Evolutionary conservation across 2,113 vertebrate species (phyloP).

Genomic region (Promerops cafer): DNA sequence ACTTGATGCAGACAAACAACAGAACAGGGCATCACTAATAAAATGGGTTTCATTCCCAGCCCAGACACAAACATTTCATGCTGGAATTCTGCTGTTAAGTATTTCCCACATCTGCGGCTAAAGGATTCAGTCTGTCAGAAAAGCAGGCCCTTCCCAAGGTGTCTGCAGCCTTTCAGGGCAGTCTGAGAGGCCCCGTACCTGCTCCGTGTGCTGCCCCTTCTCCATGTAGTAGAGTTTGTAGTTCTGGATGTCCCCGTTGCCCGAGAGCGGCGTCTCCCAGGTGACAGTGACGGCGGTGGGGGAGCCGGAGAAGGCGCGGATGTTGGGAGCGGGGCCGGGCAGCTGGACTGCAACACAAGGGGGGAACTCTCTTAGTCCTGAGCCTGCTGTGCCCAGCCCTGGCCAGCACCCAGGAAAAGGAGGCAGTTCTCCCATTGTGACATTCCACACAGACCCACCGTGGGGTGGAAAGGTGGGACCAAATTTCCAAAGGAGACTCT

Average conservation of each 20-base stretch:
- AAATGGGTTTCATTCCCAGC: neutral
- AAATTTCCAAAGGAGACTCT: neutral
- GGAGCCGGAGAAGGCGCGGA: slow-evolving; percentile 76
- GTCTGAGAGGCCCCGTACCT: slow-evolving; percentile 68
- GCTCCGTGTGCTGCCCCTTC: slow-evolving; percentile 81
- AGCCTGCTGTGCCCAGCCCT: neutral
- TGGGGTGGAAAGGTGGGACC: neutral
- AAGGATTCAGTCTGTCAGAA: neutral
- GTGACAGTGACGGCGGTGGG: slow-evolving; percentile 82
- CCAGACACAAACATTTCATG: rapidly evolving
- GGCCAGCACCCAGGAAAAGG: too few species aligned
- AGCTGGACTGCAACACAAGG: slow-evolving; percentile 84
- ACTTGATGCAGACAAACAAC: neutral
- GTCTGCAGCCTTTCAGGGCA: neutral
- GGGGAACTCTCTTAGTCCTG: neutral
- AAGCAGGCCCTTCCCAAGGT: neutral
- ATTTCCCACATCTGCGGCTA: neutral
- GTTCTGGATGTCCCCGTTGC: slow-evolving; percentile 91
- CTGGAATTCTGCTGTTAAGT: neutral
- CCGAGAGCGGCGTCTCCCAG: slow-evolving; percentile 89
- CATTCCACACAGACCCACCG: rapidly evolving
- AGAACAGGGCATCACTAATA: neutral
- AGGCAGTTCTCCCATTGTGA: neutral
- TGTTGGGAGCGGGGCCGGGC: slow-evolving; percentile 91
- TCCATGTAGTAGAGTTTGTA: slow-evolving; percentile 96